Evolutionary conservation across 2,797 vertebrate genomes (phyloP), one percentile per base, ranked within the genome.

Genomic region (Micromesistius poutassou): DNA sequence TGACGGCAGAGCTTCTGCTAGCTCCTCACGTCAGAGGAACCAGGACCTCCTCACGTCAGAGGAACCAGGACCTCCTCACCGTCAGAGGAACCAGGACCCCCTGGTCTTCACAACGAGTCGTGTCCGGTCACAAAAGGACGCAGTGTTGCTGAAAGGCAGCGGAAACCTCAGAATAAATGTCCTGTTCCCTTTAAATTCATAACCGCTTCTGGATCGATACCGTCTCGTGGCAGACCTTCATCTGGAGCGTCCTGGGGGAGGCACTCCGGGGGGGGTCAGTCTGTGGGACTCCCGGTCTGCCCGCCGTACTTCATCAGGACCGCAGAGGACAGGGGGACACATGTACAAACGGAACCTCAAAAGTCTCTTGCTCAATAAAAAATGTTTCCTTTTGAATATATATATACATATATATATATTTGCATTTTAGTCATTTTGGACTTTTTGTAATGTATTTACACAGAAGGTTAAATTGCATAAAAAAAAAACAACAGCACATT

Each of bases 351-450:
- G n/a, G 7, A n/a, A 22, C 78, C 79, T 81, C 77, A 77, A 81
- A 82, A 33, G 72, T 74, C 66, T 76, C 77, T 78, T 81, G 50
- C 76, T 77, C 74, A 78, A 86, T 85, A 88, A 89, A 85, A 88
- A 89, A 91, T 88, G 50, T 81, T 87, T 87, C 79, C 86, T 91
- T 86, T 90, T 62, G 5, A 9, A 68, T 55, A 91, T 88, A 87
- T 81, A 89, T 91, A 90, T 92, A 93, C 93, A 89, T 92, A 93
- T 93, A 94, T 93, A 94, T 90, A 93, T 90, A 88, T 93, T 91
- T 88, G 87, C 81, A 89, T 91, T 92, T 90, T 85, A 87, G 88
- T 92, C 87, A 85, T 82, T 84, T 88, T 84, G 76, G 88, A 92
- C 86, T 82, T 90, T 68, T 83, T 86, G 82, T 86, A 91, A 85